Conservation (phyloP, 2,888 invertebrate species). For the Hypercompe scribonia region DNA sequence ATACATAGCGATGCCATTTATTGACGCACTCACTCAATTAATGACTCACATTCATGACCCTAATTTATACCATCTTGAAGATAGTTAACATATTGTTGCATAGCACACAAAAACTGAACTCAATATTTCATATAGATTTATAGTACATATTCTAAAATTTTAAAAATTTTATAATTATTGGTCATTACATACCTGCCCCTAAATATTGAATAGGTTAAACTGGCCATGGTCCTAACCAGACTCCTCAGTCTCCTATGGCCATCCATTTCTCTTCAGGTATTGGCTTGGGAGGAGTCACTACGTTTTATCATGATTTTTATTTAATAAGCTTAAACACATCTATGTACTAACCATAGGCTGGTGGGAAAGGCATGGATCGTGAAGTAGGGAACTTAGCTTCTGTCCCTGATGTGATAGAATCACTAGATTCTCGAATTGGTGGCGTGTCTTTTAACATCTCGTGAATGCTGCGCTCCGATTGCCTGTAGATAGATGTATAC, state of each 20-base stretch:
- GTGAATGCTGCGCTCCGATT: slow-evolving; percentile 91
- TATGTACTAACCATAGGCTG: slow-evolving; percentile 86
- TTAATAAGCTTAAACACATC: not conserved
- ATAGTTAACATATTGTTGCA: not conserved
- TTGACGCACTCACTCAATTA: not conserved
- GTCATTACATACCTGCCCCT: too few species aligned
- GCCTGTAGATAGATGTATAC: slow-evolving; percentile 62
- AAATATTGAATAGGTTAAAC: too few species aligned
- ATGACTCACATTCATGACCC: slow-evolving; percentile 1
- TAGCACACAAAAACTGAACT: too few species aligned
- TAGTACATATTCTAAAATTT: too few species aligned
- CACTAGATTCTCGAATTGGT: slow-evolving; percentile 91
- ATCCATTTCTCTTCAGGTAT: not conserved
- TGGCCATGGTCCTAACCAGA: too few species aligned
- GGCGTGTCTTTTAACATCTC: slow-evolving; percentile 95
- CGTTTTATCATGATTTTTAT: not conserved
- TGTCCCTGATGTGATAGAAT: slow-evolving; percentile 91
- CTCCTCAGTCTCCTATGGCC: too few species aligned
- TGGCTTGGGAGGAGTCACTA: not conserved
- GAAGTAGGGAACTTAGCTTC: slow-evolving; percentile 89
- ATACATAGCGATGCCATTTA: not conserved
- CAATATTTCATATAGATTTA: too few species aligned
- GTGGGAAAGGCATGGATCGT: slow-evolving; percentile 90
- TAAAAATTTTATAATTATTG: too few species aligned
- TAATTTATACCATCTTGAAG: slow-evolving; percentile 6